Evolutionary conservation across 2,113 vertebrate genomes (phyloP).

Genomic region (Oreocharis arfaki): DNA sequence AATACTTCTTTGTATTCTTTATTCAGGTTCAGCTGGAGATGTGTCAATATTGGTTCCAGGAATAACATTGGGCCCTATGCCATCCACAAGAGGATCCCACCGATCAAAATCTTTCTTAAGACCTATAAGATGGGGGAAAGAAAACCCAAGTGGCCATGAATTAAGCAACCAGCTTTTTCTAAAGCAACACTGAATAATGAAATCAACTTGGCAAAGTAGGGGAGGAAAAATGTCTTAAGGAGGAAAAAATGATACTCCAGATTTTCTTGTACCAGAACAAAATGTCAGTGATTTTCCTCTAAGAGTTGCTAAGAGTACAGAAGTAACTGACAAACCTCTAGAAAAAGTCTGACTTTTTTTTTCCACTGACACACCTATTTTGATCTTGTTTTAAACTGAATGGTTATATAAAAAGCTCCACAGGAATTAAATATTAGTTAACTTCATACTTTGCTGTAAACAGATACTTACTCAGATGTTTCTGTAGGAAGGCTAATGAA

Average conservation of each 20-base stretch:
- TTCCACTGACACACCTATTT: neutral
- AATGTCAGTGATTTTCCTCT: neutral
- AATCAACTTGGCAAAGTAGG: neutral
- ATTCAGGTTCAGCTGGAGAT: constrained; percentile 24
- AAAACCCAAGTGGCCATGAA: neutral
- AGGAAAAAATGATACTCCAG: neutral
- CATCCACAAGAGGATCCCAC: constrained; percentile 88
- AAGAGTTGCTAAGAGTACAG: neutral
- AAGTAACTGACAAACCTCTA: neutral
- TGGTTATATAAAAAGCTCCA: neutral
- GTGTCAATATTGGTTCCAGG: constrained; percentile 78
- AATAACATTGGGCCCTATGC: constrained; percentile 84
- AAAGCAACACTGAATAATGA: neutral
- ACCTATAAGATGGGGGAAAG: constrained; percentile 59
- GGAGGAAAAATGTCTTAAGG: neutral
- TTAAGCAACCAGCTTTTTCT: neutral
- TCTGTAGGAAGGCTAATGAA: constrained; percentile 92
- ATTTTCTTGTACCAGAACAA: neutral
- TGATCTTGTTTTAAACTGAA: neutral
- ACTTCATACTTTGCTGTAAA: neutral
- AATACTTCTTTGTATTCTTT: neutral
- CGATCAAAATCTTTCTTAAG: constrained; percentile 84
- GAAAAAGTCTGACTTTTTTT: neutral
- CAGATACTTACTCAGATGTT: constrained; percentile 83
- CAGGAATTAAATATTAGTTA: neutral